Base-by-base conservation (phyloP, 2,888 invertebrate species). In the Drosophila ochracea region DNA sequence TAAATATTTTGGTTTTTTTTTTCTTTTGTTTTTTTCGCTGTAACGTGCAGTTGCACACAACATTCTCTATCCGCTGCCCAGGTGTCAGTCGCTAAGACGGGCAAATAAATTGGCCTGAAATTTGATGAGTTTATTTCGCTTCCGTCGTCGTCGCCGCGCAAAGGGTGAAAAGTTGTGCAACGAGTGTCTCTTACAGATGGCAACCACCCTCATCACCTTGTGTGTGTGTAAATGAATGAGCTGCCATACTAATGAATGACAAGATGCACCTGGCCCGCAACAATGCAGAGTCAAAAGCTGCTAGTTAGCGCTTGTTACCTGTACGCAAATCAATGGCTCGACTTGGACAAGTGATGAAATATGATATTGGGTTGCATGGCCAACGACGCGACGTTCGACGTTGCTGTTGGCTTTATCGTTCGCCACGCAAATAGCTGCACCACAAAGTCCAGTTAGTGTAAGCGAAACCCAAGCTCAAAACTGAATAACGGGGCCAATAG, bases 231-330 rank as follows among this genome's bases (percentile, higher is more conserved):
- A 86, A 86, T 83, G 78, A 84, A 86, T 78, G 84, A 76, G 73
- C 86, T 69, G 76, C 63, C 63, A 86, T 72, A 65, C 76, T 89
- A 87, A 86, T 86, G 84, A 84, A 89, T 87, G 84, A 68, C 82
- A 79, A 66, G 78, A 63, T 60, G 30, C 70, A 53, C 35, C 58
- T 52, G 57, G 75, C 37, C 69, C 57, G 58, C 52, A 57, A 57
- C 68, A 37, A 55, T 19, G 19, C 2, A 55, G 25, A 30, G 68
- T 10, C 10, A 37, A 35, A 21, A 55, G 57, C 50, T 73, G 69
- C 66, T 63, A 59, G 76, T 80, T 71, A 80, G 67, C 63, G 61
- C 16, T 64, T 65, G 68, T 65, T 76, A 76, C 62, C 81, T 76
- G 61, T 55, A 37, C 41, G 37, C 72, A 80, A 78, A 80, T 78